Base-by-base conservation (phyloP, 2,888 invertebrate species). In the Noctua comes region DNA sequence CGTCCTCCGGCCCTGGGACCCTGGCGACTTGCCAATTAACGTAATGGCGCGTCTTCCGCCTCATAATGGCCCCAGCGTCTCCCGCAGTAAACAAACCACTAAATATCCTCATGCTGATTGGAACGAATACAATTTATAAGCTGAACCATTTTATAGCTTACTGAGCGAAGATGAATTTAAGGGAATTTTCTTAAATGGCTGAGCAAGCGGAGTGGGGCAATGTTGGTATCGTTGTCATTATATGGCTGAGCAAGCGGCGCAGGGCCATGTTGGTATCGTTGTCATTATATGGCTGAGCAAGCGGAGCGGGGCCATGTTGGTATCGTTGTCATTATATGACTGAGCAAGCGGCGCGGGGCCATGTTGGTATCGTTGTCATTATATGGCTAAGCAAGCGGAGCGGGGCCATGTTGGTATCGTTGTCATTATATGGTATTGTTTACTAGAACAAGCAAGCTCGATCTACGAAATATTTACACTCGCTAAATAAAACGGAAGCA, bases 21-120 rank as follows among this genome's bases (percentile, higher is more conserved):
- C 70, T 68, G 68, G 79, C 72, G 62, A 79, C 68, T 76, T 66
- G 76, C 82, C 88, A 83, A 85, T 88, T 88, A 87, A 76, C 74
- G 65, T 79, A 87, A 88, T 88, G 82, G 74, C 54, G 73, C 73
- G 66, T 64, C 82, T 83, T 87, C 87, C 85, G 82, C 73, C 80
- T 79, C 64, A 73, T 88, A 88, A 88, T 80, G 78, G 85, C 77
- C n/a, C 43, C 74, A 62, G 66, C 68, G 68, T 70, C 78, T 73
- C 69, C 70, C 72, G 75, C 79, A 66, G 82, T 82, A 88, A 87
- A 87, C 88, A 88, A 88, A 80, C 84, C 83, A 79, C 77, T 86
- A 88, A 88, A 85, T 85, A 86, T 82, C 74, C 79, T 40, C 72
- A 72, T 68, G 73, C 86, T 77, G 77, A 85, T 82, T 79, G 75